phyloP scores from a whole-genome alignment of 2,113 vertebrate species.

The Stegostoma tigrinum region DNA sequence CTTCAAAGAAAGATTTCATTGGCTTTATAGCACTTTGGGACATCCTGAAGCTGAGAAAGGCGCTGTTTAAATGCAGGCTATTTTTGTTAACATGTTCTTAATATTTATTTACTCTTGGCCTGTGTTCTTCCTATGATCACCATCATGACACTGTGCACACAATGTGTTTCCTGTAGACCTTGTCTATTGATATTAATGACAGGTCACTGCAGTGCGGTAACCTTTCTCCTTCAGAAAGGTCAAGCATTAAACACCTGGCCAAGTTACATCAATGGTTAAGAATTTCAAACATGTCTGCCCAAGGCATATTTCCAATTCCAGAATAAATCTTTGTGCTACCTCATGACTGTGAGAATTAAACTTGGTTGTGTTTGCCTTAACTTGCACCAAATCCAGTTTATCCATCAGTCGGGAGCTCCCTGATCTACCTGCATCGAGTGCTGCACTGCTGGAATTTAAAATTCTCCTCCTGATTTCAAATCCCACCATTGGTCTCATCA shows the following conservation, averaged over 20 bases:
- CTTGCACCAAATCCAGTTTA: neutral
- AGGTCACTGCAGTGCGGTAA: neutral
- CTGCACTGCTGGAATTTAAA: neutral
- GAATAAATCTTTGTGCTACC: neutral
- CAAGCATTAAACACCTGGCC: neutral
- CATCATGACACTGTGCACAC: neutral
- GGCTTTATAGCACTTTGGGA: neutral
- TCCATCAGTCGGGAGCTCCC: neutral
- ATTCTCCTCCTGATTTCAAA: neutral
- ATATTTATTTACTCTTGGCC: neutral
- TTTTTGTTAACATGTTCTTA: neutral
- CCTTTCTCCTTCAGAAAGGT: neutral
- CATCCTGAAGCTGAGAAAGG: neutral
- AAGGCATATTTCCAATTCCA: neutral
- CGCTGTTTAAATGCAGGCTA: neutral
- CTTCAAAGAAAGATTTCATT: neutral
- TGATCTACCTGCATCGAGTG: neutral
- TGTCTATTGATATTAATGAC: neutral
- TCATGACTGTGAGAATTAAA: neutral
- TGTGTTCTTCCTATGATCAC: neutral
- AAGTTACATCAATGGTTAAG: neutral
- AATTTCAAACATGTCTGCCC: neutral
- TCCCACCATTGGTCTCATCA: neutral
- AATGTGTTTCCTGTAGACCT: neutral
- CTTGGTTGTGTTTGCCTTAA: too few relatives aligned